A percentile compares a stretch with the other conserved stretches of the same genome.
Evolutionary conservation across 2,888 invertebrate species (phyloP).

Genomic region (Trimorus sp.): DNA sequence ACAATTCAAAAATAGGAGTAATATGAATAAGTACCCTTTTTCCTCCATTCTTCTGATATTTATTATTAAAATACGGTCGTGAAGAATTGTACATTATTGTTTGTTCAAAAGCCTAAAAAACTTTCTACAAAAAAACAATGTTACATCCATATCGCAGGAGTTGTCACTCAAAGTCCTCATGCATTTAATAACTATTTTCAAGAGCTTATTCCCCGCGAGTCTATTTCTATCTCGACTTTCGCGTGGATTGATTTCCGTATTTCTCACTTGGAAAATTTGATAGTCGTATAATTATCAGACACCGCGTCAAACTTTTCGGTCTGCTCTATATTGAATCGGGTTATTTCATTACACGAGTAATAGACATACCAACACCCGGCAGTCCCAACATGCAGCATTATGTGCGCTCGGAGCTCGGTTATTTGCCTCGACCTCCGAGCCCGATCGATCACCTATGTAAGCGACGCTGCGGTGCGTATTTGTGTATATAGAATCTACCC

Average conservation of each 20-base stretch:
- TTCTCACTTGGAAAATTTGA: neutral
- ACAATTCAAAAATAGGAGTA: too few relatives aligned
- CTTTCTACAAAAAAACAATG: too few relatives aligned
- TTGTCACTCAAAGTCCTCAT: neutral
- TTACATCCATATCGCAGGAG: too few relatives aligned
- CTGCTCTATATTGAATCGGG: constrained; percentile 46
- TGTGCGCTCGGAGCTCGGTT: constrained; percentile 54
- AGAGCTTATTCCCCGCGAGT: too few relatives aligned
- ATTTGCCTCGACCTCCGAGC: constrained; percentile 64
- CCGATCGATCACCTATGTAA: constrained; percentile 63
- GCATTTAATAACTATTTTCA: too few relatives aligned
- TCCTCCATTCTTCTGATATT: neutral
- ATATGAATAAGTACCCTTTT: too few relatives aligned
- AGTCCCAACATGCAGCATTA: constrained; percentile 51
- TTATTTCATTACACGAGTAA: constrained; percentile 59
- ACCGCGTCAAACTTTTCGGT: constrained; percentile 10
- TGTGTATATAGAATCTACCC: constrained; percentile 44
- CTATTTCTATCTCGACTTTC: too few relatives aligned
- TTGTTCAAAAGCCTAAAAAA: neutral
- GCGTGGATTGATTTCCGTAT: too few relatives aligned
- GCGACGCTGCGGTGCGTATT: constrained; percentile 57
- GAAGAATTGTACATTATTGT: too few relatives aligned
- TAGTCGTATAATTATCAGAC: neutral
- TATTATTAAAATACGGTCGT: too few relatives aligned
- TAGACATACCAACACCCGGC: constrained; percentile 54